phyloP scores from a whole-genome alignment of 2,113 vertebrate genomes.

The Stegastes partitus region DNA sequence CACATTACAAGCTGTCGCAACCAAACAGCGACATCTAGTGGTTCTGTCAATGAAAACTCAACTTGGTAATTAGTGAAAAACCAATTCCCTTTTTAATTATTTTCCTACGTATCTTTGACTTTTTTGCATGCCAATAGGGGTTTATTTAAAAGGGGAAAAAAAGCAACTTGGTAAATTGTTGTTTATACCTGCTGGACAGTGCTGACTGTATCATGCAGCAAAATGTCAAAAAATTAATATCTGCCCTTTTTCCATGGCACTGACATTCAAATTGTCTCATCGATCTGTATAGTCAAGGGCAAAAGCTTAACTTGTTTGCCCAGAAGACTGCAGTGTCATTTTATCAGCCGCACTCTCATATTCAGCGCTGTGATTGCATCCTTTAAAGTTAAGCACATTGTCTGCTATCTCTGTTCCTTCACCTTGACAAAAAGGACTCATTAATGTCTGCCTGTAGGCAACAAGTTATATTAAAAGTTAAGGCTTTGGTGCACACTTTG shows the following conservation, averaged over 20 bases:
- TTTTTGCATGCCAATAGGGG: neutral
- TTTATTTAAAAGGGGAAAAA: too few species aligned
- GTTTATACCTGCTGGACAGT: neutral
- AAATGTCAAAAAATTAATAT: constrained; percentile 22
- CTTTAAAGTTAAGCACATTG: constrained; percentile 56
- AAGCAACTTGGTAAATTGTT: neutral
- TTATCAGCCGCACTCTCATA: constrained; percentile 34
- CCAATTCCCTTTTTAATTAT: neutral
- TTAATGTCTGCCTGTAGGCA: constrained; percentile 63
- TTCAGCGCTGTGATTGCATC: constrained; percentile 51
- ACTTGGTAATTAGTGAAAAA: neutral
- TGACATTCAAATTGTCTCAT: constrained; percentile 33
- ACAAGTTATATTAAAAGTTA: constrained; percentile 59
- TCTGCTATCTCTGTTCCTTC: constrained; percentile 59
- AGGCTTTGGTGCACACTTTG: constrained; percentile 24
- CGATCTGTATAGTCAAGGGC: constrained; percentile 25
- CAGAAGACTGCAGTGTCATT: constrained; percentile 33
- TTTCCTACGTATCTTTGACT: neutral
- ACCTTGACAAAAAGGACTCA: constrained; percentile 68
- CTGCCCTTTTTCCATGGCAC: constrained; percentile 7
- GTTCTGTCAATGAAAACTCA: neutral
- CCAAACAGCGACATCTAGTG: constrained; percentile 79
- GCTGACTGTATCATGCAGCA: neutral
- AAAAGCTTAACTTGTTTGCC: constrained; percentile 27
- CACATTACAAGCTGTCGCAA: constrained; percentile 5